These are phyloP conservation scores for Manacus vitellinus DNA, from an alignment of 2,113 vertebrate genomes.

Conservation along the genomic window DNA sequence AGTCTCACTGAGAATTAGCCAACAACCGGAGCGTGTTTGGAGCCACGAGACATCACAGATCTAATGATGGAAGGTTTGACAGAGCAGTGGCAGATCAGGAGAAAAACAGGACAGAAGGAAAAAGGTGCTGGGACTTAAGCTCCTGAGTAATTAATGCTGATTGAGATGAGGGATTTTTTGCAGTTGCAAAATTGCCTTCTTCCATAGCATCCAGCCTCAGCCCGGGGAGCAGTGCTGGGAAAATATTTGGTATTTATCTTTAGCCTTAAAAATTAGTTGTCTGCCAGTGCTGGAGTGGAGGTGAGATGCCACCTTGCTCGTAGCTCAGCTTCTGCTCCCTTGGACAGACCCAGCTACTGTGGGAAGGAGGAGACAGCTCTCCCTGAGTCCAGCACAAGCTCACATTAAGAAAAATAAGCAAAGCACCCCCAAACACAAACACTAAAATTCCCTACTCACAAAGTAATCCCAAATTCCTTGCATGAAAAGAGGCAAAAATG, in stretches of 20 bases:
- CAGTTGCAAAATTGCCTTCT: not conserved
- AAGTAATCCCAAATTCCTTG: not conserved
- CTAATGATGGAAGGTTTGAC: not conserved
- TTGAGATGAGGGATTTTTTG: accelerated
- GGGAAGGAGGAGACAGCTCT: not conserved
- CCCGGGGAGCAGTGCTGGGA: not conserved
- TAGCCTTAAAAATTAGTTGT: not conserved
- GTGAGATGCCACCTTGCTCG: not conserved
- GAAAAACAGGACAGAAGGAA: not conserved
- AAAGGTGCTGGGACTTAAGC: not conserved
- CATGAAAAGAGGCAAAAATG: not conserved
- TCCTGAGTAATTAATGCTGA: not conserved
- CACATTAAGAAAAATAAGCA: not conserved
- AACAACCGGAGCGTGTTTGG: not conserved
- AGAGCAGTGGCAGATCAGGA: not conserved
- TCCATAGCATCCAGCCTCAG: not conserved
- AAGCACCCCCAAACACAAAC: not conserved
- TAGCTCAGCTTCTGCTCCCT: not conserved
- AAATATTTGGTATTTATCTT: not conserved
- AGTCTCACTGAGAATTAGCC: conserved; percentile 38
- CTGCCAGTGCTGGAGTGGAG: not conserved
- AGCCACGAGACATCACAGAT: not conserved
- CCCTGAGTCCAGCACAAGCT: accelerated
- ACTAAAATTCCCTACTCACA: not conserved
- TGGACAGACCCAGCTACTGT: not conserved